Evolutionary conservation across 2,888 invertebrate species (phyloP), one percentile per base, ranked within the genome.

Genomic region (Theristus sp.): DNA sequence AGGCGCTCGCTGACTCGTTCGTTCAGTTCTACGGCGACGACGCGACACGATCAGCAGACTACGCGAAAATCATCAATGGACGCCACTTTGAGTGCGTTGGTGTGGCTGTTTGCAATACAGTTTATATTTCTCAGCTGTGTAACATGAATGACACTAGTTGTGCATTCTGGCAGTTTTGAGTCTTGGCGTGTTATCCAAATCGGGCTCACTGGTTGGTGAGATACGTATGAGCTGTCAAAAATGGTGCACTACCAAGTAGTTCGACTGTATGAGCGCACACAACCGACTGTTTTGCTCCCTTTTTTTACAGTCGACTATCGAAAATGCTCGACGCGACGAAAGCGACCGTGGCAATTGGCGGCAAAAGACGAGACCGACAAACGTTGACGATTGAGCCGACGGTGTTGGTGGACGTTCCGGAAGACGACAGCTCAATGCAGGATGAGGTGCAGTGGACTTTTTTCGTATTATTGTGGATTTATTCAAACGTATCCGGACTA

Each of bases 361-460:
- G 93, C 17, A 25, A 27, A 13, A 79, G 82, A 54, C 79, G 77
- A 59, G 85, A 90, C 73, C 78, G 83, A 0, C 76, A 78, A 27
- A 85, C 88, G 64, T 81, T 80, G 61, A 89, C 80, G 72, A 87
- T 94, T 64, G 82, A 84, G 58, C 94, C 93, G 0, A 93, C 93
- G 0, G 80, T 94, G 60, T 67, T 79, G 27, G 84, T 30, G 10
- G 46, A 89, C 73, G 85, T 89, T 0, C 81, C 82, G 61, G 76
- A 80, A 0, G 78, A 78, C 1, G 89, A 90, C 77, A 81, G 71
- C 1, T 63, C 75, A 57, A 80, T 81, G 80, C 72, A 77, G 64
- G 78, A 93, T 66, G 94, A 96, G 71, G 76, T 76, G 6, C 38
- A n/a, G n/a, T n/a, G n/a, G n/a, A n/a, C n/a, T n/a, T n/a, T n/a